phyloP scores from a whole-genome alignment of 2,888 invertebrate genomes.

The Hypselothyrea guttata region DNA sequence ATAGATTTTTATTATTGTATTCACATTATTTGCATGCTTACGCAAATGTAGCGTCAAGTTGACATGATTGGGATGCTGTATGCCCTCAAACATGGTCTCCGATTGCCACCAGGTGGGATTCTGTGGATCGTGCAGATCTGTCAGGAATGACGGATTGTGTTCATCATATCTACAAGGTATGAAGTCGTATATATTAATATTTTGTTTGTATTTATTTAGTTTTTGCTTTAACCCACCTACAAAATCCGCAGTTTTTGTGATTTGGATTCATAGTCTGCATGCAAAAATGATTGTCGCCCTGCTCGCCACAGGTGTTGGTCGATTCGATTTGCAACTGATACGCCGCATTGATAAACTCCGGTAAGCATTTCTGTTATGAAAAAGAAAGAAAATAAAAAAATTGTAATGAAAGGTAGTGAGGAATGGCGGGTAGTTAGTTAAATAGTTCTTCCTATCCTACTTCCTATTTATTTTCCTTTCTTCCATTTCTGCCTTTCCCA shows the following conservation, averaged over 20 bases:
- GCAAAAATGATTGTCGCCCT: slow-evolving; percentile 91
- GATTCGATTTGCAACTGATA: slow-evolving; percentile 94
- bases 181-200: background rate
- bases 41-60: slow-evolving; percentile 95
- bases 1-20: too few species aligned
- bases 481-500: too few species aligned
- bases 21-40: slow-evolving; percentile 83
- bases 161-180: slow-evolving; percentile 82
- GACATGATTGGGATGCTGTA: slow-evolving; percentile 95
- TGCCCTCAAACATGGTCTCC: slow-evolving; percentile 97
- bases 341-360: slow-evolving; percentile 98
- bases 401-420: background rate
- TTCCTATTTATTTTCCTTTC: too few species aligned
- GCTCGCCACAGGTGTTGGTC: slow-evolving; percentile 97
- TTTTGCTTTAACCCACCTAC: slow-evolving; percentile 84
- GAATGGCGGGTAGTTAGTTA: background rate
- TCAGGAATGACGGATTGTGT: slow-evolving; percentile 90
- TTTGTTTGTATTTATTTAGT: background rate
- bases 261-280: slow-evolving; percentile 92
- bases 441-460: too few species aligned
- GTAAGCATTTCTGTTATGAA: slow-evolving; percentile 92
- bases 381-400: background rate
- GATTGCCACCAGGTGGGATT: slow-evolving; percentile 99
- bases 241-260: slow-evolving; percentile 91
- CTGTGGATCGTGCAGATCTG: slow-evolving; percentile 95